A percentile compares a stretch with the other conserved stretches of the same genome.
Evolutionary conservation across 2,113 vertebrate species (phyloP).

Genomic region (Pica pica): DNA sequence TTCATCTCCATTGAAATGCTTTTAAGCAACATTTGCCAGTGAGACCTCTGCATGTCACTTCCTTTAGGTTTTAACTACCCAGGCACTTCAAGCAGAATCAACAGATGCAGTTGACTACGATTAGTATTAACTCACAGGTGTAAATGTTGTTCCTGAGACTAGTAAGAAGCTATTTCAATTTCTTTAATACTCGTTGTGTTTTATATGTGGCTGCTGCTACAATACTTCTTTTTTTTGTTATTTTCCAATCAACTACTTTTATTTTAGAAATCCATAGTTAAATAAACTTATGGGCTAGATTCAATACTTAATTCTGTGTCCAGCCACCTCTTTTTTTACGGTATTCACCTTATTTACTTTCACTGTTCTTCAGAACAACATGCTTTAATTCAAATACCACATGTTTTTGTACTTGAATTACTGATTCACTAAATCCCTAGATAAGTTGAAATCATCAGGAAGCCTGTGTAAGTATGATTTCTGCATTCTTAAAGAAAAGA

Average conservation of each 20-base stretch:
- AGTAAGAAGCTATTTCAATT: background rate
- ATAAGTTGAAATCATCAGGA: background rate
- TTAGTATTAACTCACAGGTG: background rate
- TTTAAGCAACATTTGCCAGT: background rate
- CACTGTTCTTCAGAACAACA: background rate
- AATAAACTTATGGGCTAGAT: background rate
- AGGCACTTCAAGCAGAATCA: background rate
- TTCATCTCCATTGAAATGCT: background rate
- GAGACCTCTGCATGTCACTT: background rate
- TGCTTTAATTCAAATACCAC: background rate
- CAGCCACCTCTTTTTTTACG: background rate
- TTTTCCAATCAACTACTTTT: background rate
- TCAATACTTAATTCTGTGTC: background rate
- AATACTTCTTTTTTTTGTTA: background rate
- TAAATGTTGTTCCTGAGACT: background rate
- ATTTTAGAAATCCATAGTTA: background rate
- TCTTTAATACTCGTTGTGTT: background rate
- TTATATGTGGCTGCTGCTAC: background rate
- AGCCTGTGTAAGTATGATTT: background rate
- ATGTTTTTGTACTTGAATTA: background rate
- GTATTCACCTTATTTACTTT: background rate
- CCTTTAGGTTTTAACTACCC: background rate
- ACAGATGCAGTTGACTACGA: background rate
- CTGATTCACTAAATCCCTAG: background rate
- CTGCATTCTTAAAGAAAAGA: background rate